Evolutionary conservation across 2,888 invertebrate species (phyloP), one percentile per base, ranked within the genome.

Genomic region (Eurytoma californica): DNA sequence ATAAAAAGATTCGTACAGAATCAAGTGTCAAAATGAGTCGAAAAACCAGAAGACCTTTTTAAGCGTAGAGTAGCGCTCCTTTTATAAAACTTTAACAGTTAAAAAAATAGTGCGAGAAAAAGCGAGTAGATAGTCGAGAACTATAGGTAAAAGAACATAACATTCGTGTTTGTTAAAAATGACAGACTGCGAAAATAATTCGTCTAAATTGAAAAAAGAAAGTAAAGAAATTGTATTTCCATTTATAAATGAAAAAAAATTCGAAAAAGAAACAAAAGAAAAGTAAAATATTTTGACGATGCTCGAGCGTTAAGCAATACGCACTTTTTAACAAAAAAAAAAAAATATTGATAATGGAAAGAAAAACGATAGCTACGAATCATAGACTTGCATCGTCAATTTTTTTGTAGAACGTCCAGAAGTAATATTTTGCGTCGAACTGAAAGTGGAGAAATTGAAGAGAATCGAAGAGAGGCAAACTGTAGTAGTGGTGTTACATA

Each of bases 21-120:
- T 70, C 74, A 77, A 74, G 74, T 75, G 74, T 80, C 77, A 80
- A 80, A 80, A 60, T 74, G 69, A 63, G 63, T 74, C 60, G 30
- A 66, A 20, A 24, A 67, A 65, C 9, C 20, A 74, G 49, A 28
- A 63, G n/a, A 61, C 24, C 24, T 69, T 69, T 73, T 20, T 80
- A 69, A 70, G 30, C 30, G 7, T 69, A 67, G 14, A 39, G n/a
- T 66, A 65, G 55, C 16, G 7, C 61, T 75, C 51, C 28, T 78
- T 75, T 80, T 78, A 53, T 78, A 80, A 77, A 75, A 58, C 28
- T 55, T 80, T 1, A 57, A 72, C 24, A 2, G n/a, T 18, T 72
- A 57, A 74, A 51, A 51, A 53, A 63, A 47, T 67, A 39, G 39
- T 18, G 55, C 20, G 55, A 67, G 18, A 53, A 58, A 77, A 66